A percentile compares a stretch with the other conserved stretches of the same genome.
phyloP scores from a whole-genome alignment of 2,888 invertebrate species.

The Hipparchia semele region DNA sequence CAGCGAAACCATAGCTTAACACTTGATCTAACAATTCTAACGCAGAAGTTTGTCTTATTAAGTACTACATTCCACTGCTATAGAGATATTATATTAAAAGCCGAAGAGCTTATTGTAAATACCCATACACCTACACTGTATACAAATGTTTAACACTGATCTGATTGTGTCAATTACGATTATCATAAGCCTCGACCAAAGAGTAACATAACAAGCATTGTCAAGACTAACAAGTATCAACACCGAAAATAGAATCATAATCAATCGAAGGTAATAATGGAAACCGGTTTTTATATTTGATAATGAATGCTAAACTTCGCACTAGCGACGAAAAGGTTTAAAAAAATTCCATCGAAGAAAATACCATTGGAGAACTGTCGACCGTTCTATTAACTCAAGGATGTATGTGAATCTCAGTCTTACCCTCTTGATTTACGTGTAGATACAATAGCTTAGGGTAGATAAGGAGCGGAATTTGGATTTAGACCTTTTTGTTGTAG shows the following conservation, averaged over 20 bases:
- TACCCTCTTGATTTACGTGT: constrained; percentile 40
- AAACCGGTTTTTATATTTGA: constrained; percentile 38
- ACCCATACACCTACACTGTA: constrained; percentile 1
- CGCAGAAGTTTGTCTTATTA: no score
- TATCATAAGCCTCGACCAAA: constrained; percentile 34
- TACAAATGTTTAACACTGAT: constrained; percentile 9
- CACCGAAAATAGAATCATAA: constrained; percentile 39
- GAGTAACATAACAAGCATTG: constrained; percentile 27
- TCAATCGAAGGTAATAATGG: constrained; percentile 37
- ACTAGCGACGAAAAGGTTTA: neutral
- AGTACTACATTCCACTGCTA: no score
- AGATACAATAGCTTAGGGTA: constrained; percentile 33
- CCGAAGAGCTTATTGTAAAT: neutral
- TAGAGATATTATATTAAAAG: no score
- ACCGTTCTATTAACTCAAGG: constrained; percentile 30
- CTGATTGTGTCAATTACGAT: constrained; percentile 42
- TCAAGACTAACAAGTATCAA: constrained; percentile 21
- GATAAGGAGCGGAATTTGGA: constrained; percentile 29
- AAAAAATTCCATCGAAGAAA: constrained; percentile 6
- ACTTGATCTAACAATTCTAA: no score
- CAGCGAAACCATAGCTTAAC: no score
- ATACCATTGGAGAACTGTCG: neutral
- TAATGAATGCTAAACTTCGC: constrained; percentile 17
- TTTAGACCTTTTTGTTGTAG: constrained; percentile 14
- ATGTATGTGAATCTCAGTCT: constrained; percentile 32